These are phyloP conservation scores for Microctenopoma stevenorrisi DNA, from an alignment of 2,797 vertebrate genomes.

Conservation along the genomic window DNA sequence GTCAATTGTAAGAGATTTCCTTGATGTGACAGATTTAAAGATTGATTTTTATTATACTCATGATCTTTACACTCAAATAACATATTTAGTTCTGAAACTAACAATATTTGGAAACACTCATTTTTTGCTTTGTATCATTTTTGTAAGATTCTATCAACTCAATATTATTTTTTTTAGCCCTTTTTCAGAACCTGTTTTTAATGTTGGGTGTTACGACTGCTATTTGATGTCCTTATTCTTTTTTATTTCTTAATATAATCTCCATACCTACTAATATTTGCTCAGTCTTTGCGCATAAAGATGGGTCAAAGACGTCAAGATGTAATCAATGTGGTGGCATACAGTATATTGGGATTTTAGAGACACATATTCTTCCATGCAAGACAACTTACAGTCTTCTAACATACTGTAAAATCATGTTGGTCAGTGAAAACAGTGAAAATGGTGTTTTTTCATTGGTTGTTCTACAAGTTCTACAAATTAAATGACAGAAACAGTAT, in stretches of 20 bases:
- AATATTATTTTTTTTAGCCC: conserved; percentile 7
- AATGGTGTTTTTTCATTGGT: no score
- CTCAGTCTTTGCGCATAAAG: no score
- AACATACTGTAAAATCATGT: no score
- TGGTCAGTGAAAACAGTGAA: no score
- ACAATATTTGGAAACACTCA: conserved; percentile 33
- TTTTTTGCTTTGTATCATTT: conserved; percentile 35
- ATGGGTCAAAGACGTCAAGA: no score
- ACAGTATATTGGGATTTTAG: no score
- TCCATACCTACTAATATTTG: conserved; percentile 22
- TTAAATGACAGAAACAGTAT: neutral
- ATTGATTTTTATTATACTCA: conserved; percentile 49
- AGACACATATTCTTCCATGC: no score
- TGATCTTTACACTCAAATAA: conserved; percentile 21
- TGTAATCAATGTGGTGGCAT: no score
- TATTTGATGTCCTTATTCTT: conserved; percentile 31
- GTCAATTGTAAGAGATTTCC: conserved; percentile 61
- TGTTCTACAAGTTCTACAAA: neutral
- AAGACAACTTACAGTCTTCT: no score
- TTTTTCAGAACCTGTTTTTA: conserved; percentile 11
- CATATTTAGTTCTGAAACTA: conserved; percentile 53
- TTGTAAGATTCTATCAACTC: conserved; percentile 36
- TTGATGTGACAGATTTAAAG: conserved; percentile 64
- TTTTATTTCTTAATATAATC: neutral
- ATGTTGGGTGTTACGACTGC: conserved; percentile 16